Evolutionary conservation across 2,113 vertebrate species (phyloP), one percentile per base, ranked within the genome.

Genomic region (Turdus rufiventris): DNA sequence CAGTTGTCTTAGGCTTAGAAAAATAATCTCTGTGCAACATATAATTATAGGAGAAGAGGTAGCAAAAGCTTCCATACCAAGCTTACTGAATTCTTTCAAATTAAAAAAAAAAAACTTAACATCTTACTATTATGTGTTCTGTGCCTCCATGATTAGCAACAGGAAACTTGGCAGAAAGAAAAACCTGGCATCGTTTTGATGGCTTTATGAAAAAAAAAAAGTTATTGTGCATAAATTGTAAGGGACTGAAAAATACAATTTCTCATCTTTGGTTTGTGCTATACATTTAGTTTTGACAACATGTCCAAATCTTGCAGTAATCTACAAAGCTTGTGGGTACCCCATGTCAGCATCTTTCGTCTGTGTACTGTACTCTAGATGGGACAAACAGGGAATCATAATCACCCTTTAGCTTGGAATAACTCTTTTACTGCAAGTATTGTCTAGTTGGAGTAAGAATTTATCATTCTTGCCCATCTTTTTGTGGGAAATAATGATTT

Each of bases 51-150:
- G 11, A 88, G 18, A 89, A 71, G 43, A 18, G 54, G 43, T 43
- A 82, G 40, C 45, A 91, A 66, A 34, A 78, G 47, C 66, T 87
- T 91, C 60, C 47, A 43, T 60, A 31, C 66, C 40, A 81, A 84
- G 68, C 47, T 67, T 66, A 71, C 53, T 43, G 63, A 95, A 92
- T 86, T 94, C 12, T 70, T 89, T 89, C 33, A 85, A 86, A 92
- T 56, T 34, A 29, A 75, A 85, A 85, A 87, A 85, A 87, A 82
- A 74, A 57, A 12, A 31, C 56, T 45, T 81, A 42, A 5, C 18
- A 61, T 70, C n/a, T 70, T 89, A 45, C 62, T 66, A 57, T 40
- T 45, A 73, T 50, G 38, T 77, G 24, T 89, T 89, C 26, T 66
- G 12, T 70, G 29, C 40, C 47, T 92, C 34, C 18, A 14, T 43